Conservation (phyloP, 2,113 vertebrate genomes). For the Sinosuthora webbiana region DNA sequence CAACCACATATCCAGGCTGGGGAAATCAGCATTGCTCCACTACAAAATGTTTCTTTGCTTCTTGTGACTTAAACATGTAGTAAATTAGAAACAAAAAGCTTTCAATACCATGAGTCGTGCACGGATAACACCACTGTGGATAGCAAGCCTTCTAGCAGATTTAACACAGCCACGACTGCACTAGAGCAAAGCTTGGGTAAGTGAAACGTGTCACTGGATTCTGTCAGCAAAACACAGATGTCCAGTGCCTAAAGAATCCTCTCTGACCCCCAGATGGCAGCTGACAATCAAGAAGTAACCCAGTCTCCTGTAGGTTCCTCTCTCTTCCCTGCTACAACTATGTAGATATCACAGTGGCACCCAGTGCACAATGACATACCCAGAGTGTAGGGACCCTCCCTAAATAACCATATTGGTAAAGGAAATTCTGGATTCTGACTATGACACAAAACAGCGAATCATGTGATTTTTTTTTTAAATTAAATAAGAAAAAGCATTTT, state of each 20-base stretch:
- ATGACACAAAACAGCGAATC: not conserved
- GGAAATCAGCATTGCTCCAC: not conserved
- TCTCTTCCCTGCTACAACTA: not conserved
- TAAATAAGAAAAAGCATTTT: not conserved
- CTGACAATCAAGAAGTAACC: not conserved
- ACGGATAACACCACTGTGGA: not conserved
- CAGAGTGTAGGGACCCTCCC: not conserved
- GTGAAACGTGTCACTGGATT: not conserved
- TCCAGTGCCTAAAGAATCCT: not conserved
- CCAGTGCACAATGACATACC: not conserved
- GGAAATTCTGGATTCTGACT: not conserved
- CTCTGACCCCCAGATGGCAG: not conserved
- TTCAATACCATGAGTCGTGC: not conserved
- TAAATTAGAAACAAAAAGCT: not conserved
- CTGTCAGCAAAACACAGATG: not conserved
- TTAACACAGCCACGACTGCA: not conserved
- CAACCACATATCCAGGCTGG: not conserved
- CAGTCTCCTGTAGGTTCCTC: not conserved
- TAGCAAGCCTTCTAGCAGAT: not conserved
- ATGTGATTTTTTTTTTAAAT: not conserved
- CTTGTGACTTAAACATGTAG: not conserved
- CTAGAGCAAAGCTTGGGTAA: not conserved
- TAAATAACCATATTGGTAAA: not conserved
- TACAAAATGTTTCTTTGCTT: not conserved
- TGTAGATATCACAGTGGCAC: not conserved